Evolutionary conservation across 2,113 vertebrate species (phyloP), one percentile per base, ranked within the genome.

Genomic region (Dendrocopos noguchii): DNA sequence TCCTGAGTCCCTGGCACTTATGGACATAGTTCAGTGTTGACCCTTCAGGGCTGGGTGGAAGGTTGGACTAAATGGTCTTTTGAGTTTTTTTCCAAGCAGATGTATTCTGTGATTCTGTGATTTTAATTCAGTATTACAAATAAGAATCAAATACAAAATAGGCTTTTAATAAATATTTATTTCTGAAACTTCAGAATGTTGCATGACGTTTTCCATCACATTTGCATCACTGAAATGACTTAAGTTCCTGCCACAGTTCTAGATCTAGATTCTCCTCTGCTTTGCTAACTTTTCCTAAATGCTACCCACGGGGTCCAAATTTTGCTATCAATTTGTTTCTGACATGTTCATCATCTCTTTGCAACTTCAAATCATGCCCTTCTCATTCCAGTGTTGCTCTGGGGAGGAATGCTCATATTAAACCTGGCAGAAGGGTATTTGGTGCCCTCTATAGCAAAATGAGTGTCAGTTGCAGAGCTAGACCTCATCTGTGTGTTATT

Each of bases 321-420:
- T 97, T 98, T 80, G 94, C 94, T 65, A 97, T 76, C 74, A 98
- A 42, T 83, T 94, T 95, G 59, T 92, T 80, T 86, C 93, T 95
- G 57, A 91, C 56, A 34, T 4, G 15, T 12, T 96, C 90, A 50
- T 97, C 97, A 61, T 95, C 93, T 72, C 97, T 96, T 80, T 97
- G 95, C 90, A 98, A 95, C 79, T 97, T 97, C 66, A 97, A 71
- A 56, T 98, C 98, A 80, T 98, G 98, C 64, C 97, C 96, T 39
- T 39, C 39, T 66, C 95, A 95, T 33, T 29, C 44, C 33, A 24
- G 44, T 2, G 24, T 12, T 22, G 52, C 53, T 11, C 61, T 84
- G 34, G 12, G 12, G 29, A 52, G 12, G 28, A 39, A 15, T 6
- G 29, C 24, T 67, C 29, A 2, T 52, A 12, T 42, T 50, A 42